Evolutionary conservation across 2,797 vertebrate genomes (phyloP).

Genomic region (Poeciliopsis paucimaculata): DNA sequence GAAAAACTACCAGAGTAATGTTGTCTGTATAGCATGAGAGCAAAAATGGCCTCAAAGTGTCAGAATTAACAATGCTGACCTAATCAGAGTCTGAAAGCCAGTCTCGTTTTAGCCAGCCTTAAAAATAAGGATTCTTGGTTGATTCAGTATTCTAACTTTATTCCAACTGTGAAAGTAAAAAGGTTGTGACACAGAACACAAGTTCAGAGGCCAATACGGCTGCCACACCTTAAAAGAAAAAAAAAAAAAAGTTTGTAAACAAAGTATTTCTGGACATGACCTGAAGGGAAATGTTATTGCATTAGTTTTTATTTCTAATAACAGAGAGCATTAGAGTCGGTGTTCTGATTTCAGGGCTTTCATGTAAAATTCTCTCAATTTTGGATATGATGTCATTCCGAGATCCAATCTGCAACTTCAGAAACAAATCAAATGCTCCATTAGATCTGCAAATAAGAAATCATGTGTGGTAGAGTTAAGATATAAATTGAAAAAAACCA

Average conservation of each 20-base stretch:
- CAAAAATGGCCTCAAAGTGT: constrained; percentile 52
- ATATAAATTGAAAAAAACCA: no score
- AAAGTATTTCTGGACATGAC: background rate
- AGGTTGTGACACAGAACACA: background rate
- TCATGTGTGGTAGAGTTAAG: background rate
- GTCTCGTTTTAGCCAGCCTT: background rate
- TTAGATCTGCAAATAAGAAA: background rate
- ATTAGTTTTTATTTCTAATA: background rate
- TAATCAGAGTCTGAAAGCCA: constrained; percentile 41
- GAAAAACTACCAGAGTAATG: constrained; percentile 5
- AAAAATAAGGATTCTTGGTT: background rate
- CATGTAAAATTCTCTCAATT: no score
- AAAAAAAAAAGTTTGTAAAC: background rate
- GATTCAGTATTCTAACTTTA: background rate
- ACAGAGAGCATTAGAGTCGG: background rate
- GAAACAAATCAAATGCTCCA: background rate
- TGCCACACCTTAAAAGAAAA: background rate
- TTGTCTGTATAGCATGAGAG: constrained; percentile 18
- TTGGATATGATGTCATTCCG: background rate
- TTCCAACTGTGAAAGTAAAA: background rate
- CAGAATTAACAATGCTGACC: constrained; percentile 45
- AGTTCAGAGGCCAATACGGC: background rate
- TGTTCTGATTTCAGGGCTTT: background rate
- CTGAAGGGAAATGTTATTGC: background rate
- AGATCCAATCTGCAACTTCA: background rate